phyloP scores from a whole-genome alignment of 2,797 vertebrate genomes.

The Centroberyx gerrardi region DNA sequence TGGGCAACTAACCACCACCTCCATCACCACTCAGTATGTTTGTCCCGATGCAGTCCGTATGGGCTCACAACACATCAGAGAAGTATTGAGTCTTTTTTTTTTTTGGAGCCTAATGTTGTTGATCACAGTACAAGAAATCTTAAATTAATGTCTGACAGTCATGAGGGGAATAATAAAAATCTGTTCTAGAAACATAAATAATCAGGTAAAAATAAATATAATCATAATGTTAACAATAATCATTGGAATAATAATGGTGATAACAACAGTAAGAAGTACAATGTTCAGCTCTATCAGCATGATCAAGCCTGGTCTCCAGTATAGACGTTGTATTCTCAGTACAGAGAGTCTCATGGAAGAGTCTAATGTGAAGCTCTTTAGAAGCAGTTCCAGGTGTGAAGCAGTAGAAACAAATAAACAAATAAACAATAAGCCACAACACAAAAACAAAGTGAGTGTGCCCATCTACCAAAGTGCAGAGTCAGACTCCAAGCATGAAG shows the following conservation, averaged over 20 bases:
- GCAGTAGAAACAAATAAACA: constrained; percentile 49
- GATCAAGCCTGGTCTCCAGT: constrained; percentile 56
- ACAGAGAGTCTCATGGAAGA: constrained; percentile 56
- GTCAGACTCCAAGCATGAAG: constrained; percentile 66
- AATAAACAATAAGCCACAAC: constrained; percentile 51
- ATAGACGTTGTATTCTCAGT: constrained; percentile 36
- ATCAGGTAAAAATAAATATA: constrained; percentile 50
- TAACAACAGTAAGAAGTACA: constrained; percentile 41
- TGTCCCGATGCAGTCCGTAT: constrained; percentile 79
- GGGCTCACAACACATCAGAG: constrained; percentile 67
- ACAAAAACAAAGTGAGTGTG: constrained; percentile 70
- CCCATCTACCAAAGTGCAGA: constrained; percentile 70
- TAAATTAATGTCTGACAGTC: constrained; percentile 45
- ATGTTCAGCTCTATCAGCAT: constrained; percentile 56
- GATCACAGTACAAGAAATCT: constrained; percentile 55
- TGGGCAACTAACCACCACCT: constrained; percentile 38
- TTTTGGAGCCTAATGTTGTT: constrained; percentile 46
- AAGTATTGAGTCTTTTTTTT: constrained; percentile 46
- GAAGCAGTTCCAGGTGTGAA: constrained; percentile 71
- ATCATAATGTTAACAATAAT: constrained; percentile 57
- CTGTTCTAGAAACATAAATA: constrained; percentile 5
- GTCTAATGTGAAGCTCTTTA: constrained; percentile 67
- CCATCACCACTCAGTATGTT: constrained; percentile 76
- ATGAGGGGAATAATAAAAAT: constrained; percentile 45
- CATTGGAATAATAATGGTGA: constrained; percentile 59